phyloP scores from a whole-genome alignment of 2,113 vertebrate genomes.

The Urocynchramus pylzowi region DNA sequence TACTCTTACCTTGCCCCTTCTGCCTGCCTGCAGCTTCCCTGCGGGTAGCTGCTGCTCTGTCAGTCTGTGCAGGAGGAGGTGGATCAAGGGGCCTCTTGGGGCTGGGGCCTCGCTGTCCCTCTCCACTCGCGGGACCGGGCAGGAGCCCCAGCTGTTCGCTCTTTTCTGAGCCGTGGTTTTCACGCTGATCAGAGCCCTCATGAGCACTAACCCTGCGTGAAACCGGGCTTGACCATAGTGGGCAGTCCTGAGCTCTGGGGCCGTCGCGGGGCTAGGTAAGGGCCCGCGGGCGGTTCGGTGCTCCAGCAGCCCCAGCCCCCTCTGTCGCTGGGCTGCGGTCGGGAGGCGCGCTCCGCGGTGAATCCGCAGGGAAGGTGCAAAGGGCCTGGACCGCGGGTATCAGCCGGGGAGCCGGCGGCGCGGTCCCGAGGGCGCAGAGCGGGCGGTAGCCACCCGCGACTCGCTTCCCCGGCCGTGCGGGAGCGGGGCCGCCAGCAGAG shows the following conservation, averaged over 20 bases:
- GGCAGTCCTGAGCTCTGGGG: neutral
- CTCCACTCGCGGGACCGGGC: neutral
- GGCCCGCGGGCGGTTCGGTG: neutral
- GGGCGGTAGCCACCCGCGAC: neutral
- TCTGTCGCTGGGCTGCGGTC: neutral
- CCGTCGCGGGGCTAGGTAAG: neutral
- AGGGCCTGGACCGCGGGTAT: neutral
- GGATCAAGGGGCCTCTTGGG: neutral
- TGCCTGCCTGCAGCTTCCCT: neutral
- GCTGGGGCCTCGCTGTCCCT: neutral
- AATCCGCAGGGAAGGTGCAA: neutral
- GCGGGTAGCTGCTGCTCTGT: neutral
- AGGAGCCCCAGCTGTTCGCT: neutral
- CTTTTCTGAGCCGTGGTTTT: neutral
- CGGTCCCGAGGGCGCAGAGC: neutral
- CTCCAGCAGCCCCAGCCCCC: neutral
- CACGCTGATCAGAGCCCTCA: neutral
- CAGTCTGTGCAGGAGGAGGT: neutral
- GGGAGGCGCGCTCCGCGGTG: neutral
- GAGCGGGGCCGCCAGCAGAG: neutral
- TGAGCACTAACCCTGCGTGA: neutral
- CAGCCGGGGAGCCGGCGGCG: neutral
- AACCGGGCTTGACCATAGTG: rapidly evolving
- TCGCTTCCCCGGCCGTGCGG: neutral
- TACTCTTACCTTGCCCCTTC: neutral